phyloP scores from a whole-genome alignment of 2,888 invertebrate species.

The Glaucopsyche alexis region DNA sequence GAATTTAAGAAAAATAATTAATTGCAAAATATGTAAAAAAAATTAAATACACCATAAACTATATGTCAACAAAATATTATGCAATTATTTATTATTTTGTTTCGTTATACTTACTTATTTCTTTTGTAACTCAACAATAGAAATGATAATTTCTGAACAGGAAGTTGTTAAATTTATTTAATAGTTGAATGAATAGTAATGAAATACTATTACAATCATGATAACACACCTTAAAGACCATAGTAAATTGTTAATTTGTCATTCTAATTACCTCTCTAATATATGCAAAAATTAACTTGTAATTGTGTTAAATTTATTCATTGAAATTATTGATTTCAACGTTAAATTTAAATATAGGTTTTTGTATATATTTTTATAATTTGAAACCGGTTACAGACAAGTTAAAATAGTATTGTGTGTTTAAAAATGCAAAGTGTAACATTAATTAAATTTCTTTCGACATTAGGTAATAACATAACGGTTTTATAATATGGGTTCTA shows the following conservation, averaged over 20 bases:
- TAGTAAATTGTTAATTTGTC: slow-evolving; percentile 12
- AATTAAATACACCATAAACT: too few species aligned
- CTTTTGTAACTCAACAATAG: not conserved
- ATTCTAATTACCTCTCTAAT: slow-evolving; percentile 18
- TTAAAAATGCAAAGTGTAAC: not conserved
- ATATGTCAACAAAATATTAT: not conserved
- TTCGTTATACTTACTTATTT: not conserved
- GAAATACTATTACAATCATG: not conserved
- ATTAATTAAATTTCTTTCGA: not conserved
- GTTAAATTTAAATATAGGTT: not conserved
- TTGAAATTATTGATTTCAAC: not conserved
- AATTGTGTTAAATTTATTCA: slow-evolving; percentile 17
- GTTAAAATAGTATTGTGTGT: not conserved
- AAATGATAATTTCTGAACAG: not conserved
- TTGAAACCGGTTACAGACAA: not conserved
- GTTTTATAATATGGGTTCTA: not conserved
- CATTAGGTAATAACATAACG: not conserved
- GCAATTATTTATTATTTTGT: not conserved
- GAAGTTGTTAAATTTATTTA: not conserved
- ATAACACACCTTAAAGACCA: not conserved
- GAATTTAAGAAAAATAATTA: too few species aligned
- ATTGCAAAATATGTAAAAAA: too few species aligned
- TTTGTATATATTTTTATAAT: slow-evolving; percentile 1
- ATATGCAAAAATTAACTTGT: slow-evolving; percentile 16
- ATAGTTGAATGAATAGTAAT: not conserved